Percentiles rank a stretch among this genome's conserved stretches.
These are phyloP conservation scores for Suricata suricatta DNA, from an alignment of 2,113 vertebrate species.

Conservation along the genomic window DNA sequence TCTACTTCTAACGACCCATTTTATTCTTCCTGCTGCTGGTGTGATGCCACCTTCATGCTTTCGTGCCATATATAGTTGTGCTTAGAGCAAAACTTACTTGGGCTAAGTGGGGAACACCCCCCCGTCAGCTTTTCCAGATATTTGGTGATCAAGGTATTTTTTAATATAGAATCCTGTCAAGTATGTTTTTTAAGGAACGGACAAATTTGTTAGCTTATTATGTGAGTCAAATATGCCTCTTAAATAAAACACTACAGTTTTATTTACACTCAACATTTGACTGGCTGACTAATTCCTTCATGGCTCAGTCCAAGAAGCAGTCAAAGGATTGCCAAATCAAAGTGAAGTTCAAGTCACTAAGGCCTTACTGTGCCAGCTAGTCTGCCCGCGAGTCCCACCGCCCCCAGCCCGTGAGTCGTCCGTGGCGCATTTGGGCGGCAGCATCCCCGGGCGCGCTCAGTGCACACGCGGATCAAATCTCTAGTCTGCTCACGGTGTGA, in stretches of 20 bases:
- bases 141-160: neutral
- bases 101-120: neutral
- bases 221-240: neutral
- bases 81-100: neutral
- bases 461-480: neutral
- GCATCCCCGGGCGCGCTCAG: accelerated
- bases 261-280: neutral
- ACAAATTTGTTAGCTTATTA: neutral
- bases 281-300: neutral
- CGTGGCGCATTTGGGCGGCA: accelerated
- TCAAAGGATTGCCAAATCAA: neutral
- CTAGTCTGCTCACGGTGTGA: neutral
- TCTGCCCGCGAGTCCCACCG: neutral
- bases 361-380: neutral
- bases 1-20: neutral
- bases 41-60: neutral
- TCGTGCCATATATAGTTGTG: neutral
- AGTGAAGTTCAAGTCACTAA: neutral
- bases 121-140: neutral
- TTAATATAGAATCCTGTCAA: neutral
- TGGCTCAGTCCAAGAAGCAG: neutral
- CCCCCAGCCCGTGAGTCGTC: accelerated
- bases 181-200: neutral
- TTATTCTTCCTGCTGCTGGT: neutral
- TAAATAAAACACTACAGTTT: neutral